These are phyloP conservation scores for Kryptolebias ocellatus DNA, from an alignment of 2,797 vertebrate genomes.

Conservation along the genomic window DNA sequence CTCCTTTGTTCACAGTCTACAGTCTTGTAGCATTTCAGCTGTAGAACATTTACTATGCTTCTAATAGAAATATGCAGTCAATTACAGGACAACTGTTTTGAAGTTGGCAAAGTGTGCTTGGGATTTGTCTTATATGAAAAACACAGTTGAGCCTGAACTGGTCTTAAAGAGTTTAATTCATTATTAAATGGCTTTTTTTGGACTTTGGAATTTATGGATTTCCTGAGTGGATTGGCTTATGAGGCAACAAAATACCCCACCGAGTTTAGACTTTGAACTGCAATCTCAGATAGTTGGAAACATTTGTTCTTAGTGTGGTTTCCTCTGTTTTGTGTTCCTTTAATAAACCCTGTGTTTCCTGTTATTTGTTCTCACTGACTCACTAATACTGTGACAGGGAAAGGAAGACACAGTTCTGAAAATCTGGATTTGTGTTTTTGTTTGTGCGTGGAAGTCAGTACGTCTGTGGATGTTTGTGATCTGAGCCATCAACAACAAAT, in stretches of 20 bases:
- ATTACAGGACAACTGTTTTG: not conserved
- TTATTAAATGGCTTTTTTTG: conserved; percentile 7
- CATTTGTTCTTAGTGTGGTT: conserved; percentile 58
- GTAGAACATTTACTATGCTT: too few relatives aligned
- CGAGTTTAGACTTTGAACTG: conserved; percentile 31
- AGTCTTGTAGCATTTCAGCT: too few relatives aligned
- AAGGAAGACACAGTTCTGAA: conserved; percentile 5
- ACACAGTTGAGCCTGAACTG: not conserved
- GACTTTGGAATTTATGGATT: conserved; percentile 24
- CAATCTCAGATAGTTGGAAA: conserved; percentile 53
- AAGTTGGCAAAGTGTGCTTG: not conserved
- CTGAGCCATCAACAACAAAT: not conserved
- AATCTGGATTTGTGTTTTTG: not conserved
- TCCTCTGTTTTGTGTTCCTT: conserved; percentile 59
- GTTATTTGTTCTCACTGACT: conserved; percentile 60
- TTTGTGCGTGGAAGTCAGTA: not conserved
- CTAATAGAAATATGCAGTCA: not conserved
- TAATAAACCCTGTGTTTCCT: conserved; percentile 71
- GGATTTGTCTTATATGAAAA: not conserved
- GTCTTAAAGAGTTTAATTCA: not conserved
- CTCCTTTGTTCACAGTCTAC: too few relatives aligned
- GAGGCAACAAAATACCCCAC: conserved; percentile 28
- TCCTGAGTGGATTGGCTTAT: conserved; percentile 31
- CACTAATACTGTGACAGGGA: conserved; percentile 18
- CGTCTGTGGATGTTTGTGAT: conserved; percentile 6